Evolutionary conservation across 2,797 vertebrate species (phyloP).

Genomic region (Caiman crocodilus): DNA sequence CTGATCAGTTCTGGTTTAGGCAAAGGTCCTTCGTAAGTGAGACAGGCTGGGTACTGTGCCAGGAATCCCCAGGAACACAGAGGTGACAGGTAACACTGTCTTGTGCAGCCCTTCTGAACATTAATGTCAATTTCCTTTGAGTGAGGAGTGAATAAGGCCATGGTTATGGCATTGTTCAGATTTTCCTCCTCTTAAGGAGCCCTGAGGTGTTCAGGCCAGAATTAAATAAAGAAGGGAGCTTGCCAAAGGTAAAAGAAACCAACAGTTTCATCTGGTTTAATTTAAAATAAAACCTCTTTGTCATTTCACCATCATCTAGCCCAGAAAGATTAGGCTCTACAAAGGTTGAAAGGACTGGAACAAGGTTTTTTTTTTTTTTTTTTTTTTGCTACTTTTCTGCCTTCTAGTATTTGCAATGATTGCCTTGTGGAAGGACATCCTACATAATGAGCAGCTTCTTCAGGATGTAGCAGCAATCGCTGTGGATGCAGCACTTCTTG

Average conservation of each 20-base stretch:
- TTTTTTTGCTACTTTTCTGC: neutral
- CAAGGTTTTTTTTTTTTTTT: neutral
- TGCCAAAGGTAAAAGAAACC: neutral
- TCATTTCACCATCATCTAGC: neutral
- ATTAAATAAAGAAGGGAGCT: neutral
- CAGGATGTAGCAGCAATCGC: conserved; percentile 82
- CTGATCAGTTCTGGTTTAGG: too few species aligned
- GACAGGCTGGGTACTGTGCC: too few species aligned
- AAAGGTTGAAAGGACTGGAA: rapidly evolving
- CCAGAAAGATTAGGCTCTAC: neutral
- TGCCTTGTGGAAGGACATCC: conserved; percentile 70
- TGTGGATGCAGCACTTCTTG: conserved; percentile 88
- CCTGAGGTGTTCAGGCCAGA: neutral
- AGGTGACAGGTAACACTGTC: too few species aligned
- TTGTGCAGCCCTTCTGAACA: neutral
- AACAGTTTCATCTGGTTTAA: neutral
- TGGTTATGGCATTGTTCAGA: neutral
- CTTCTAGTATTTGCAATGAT: conserved; percentile 70
- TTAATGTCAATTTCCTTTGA: neutral
- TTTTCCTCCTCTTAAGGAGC: neutral
- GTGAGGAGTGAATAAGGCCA: neutral
- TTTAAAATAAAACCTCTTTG: neutral
- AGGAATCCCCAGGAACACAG: too few species aligned
- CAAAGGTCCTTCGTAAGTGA: too few species aligned
- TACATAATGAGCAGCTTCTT: conserved; percentile 76